Evolutionary conservation across 1,140 invertebrate species (phyloP).

Genomic region (Mactra quadrangularis): DNA sequence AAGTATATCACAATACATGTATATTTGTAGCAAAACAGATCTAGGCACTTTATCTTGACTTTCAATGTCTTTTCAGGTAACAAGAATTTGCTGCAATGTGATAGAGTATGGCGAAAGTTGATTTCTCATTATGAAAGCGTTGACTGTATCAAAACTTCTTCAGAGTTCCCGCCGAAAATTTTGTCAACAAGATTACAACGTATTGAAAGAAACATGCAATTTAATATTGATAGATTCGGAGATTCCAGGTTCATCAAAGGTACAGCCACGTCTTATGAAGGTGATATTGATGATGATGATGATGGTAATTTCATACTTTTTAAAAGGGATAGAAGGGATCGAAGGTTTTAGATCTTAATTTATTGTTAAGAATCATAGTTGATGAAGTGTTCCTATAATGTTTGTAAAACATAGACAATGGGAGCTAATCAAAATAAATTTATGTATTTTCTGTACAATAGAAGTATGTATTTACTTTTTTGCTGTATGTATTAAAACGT

Average conservation of each 20-base stretch:
- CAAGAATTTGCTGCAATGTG: slow-evolving; percentile 62
- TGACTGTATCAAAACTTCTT: slow-evolving; percentile 57
- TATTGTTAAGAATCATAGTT: too few species aligned
- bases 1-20: neutral
- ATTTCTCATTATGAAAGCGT: slow-evolving; percentile 57
- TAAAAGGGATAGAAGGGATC: too few species aligned
- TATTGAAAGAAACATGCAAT: neutral
- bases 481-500: too few species aligned
- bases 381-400: too few species aligned
- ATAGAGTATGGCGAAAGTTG: slow-evolving; percentile 60
- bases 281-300: slow-evolving; percentile 26
- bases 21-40: neutral
- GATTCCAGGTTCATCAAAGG: slow-evolving; percentile 18
- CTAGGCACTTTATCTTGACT: neutral
- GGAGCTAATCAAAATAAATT: too few species aligned
- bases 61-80: slow-evolving; percentile 50
- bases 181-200: slow-evolving; percentile 22
- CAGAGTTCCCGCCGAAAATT: slow-evolving; percentile 56
- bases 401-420: too few species aligned
- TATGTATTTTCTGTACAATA: too few species aligned
- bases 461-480: too few species aligned
- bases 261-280: slow-evolving; percentile 43
- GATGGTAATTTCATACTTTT: neutral
- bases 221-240: neutral
- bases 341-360: too few species aligned